phyloP scores from a whole-genome alignment of 2,113 vertebrate genomes.

The Lates calcarifer region DNA sequence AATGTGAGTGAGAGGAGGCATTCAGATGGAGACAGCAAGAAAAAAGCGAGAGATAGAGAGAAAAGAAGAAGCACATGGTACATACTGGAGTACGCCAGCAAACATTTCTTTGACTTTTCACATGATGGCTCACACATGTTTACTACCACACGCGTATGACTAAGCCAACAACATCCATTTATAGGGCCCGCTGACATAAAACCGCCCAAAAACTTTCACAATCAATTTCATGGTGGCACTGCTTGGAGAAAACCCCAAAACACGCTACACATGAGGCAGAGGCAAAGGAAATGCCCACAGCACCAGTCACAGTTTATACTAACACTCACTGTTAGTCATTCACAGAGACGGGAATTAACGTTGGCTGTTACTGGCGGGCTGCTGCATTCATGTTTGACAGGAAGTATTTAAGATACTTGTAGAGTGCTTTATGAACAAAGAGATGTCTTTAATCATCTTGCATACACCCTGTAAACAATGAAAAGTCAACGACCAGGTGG shows the following conservation, averaged over 20 bases:
- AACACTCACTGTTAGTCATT: slow-evolving; percentile 65
- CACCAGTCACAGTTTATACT: slow-evolving; percentile 64
- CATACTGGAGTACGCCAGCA: slow-evolving; percentile 15
- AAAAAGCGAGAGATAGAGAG: slow-evolving; percentile 1
- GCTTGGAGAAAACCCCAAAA: slow-evolving; percentile 50
- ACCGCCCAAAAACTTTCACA: slow-evolving; percentile 51
- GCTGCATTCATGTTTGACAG: slow-evolving; percentile 45
- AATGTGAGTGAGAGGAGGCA: slow-evolving; percentile 45
- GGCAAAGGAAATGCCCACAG: slow-evolving; percentile 68
- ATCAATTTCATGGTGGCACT: slow-evolving; percentile 32
- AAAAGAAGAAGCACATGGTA: slow-evolving; percentile 23
- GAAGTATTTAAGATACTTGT: slow-evolving; percentile 58
- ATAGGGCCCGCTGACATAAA: slow-evolving; percentile 29
- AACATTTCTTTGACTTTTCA: slow-evolving; percentile 43
- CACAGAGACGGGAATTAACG: slow-evolving; percentile 40
- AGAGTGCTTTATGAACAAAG: slow-evolving; percentile 33
- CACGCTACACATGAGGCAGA: slow-evolving; percentile 38
- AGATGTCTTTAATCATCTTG: slow-evolving; percentile 42
- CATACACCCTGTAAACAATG: slow-evolving; percentile 38
- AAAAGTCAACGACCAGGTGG: slow-evolving; percentile 32
- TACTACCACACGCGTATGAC: slow-evolving; percentile 49
- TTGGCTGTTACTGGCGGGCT: neutral
- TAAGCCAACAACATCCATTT: slow-evolving; percentile 54
- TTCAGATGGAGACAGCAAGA: slow-evolving; percentile 34
- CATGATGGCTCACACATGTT: slow-evolving; percentile 69